phyloP scores from a whole-genome alignment of 2,113 vertebrate species.

The Desmodus rotundus region DNA sequence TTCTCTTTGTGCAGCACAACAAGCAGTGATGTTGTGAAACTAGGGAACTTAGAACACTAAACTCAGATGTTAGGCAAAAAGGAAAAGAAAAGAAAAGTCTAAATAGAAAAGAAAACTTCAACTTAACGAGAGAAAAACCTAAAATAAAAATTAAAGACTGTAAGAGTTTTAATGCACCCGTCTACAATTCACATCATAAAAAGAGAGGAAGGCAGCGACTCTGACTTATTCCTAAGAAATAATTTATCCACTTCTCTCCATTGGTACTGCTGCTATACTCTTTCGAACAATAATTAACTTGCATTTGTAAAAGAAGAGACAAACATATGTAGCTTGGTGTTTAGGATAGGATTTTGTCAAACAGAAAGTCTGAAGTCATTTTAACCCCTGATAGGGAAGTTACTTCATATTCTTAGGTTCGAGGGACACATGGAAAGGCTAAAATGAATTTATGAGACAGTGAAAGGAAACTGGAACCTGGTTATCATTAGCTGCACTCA shows the following conservation, averaged over 20 bases:
- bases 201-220: not conserved
- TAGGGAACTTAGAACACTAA: not conserved
- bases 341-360: not conserved
- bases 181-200: not conserved
- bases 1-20: not conserved
- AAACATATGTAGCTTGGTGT: not conserved
- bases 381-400: not conserved
- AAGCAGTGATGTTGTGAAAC: not conserved
- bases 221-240: not conserved
- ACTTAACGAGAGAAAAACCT: not conserved
- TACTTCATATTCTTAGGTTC: not conserved
- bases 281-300: not conserved
- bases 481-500: not conserved
- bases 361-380: not conserved
- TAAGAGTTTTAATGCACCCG: not conserved
- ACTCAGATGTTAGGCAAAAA: not conserved
- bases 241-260: not conserved
- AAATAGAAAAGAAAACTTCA: not conserved
- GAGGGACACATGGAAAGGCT: not conserved
- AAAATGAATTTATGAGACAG: not conserved
- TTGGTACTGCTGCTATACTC: not conserved
- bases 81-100: not conserved
- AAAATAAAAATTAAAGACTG: conserved; percentile 16
- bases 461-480: not conserved
- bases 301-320: not conserved